Base-by-base conservation (phyloP, 2,797 vertebrate genomes). In the Monodelphis domestica region DNA sequence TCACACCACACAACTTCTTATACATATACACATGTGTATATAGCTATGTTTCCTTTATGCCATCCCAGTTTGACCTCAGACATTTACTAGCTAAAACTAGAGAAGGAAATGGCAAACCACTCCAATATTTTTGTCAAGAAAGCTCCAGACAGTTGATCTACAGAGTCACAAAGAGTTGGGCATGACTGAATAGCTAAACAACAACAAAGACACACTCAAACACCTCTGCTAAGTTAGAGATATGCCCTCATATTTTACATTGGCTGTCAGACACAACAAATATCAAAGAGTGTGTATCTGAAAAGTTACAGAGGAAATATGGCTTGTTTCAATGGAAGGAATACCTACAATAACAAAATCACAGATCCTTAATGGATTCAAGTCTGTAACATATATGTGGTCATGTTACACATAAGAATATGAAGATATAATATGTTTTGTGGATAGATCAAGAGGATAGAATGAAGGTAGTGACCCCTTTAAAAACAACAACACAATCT, bases 271-370 rank as follows among this genome's bases (percentile, higher is more conserved):
- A 26, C 87, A 93, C 52, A 55, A 90, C 56, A 57, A 88, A 38
- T 26, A 29, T 29, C 51, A 87, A 29, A 89, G 90, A 89, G 29
- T 10, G 50, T 57, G 88, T 92, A 11, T 95, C 93, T 91, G 10
- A 89, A 95, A 93, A 92, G 45, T 45, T 54, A 55, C 54, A 90
- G 94, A 70, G 54, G 88, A n/a, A 91, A 11, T 63, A 56, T 59
- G 50, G 89, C 95, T 96, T 84, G 24, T 1, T 21, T 50, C 38
- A 26, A 45, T 50, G 38, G 38, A 84, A 1, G 4, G 9, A 84
- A 50, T 84, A 50, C 21, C 38, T 84, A 84, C 21, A 50, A 84
- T 84, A 84, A 50, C 38, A 84, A 84, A 84, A 45, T 30, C 38
- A 26, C 38, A 84, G n/a, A 45, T 45, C 70, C 70, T 1, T 45